phyloP scores from a whole-genome alignment of 2,797 vertebrate genomes.

The Geotria australis region DNA sequence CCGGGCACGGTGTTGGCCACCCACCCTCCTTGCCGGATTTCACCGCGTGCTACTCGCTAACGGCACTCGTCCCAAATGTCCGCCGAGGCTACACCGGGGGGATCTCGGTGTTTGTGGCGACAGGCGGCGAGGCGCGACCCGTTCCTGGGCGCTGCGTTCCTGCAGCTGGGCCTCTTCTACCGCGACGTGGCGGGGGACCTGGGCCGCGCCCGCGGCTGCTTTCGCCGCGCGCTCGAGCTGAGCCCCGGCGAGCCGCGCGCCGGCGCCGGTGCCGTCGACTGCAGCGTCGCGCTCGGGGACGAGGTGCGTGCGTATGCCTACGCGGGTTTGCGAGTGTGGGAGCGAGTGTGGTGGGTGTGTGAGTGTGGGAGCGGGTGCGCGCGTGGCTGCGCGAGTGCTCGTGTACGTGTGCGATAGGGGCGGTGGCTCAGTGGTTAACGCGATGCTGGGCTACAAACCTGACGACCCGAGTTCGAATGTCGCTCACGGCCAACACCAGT shows the following conservation, averaged over 20 bases:
- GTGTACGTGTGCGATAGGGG: neutral
- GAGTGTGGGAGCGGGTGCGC: neutral
- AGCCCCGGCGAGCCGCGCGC: slow-evolving; percentile 35
- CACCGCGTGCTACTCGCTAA: no score
- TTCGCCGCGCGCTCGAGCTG: slow-evolving; percentile 67
- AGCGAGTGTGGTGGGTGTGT: neutral
- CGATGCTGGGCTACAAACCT: no score
- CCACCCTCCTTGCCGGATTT: no score
- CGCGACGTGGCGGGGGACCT: slow-evolving; percentile 32
- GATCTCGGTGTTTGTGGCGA: slow-evolving; percentile 2
- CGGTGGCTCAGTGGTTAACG: no score
- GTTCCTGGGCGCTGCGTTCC: slow-evolving; percentile 33
- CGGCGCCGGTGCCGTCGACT: slow-evolving; percentile 48
- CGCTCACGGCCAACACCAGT: no score
- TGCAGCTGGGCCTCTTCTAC: slow-evolving; percentile 65
- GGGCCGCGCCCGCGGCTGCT: slow-evolving; percentile 56
- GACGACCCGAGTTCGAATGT: no score
- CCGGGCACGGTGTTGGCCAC: no score
- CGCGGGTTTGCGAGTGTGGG: neutral
- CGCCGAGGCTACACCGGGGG: no score
- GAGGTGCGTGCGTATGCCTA: slow-evolving; percentile 17
- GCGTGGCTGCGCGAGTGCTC: neutral
- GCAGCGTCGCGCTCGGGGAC: slow-evolving; percentile 52
- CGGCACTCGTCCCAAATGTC: no score
- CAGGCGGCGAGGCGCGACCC: slow-evolving; percentile 72